A percentile compares a stretch with the other conserved stretches of the same genome.
phyloP scores from a whole-genome alignment of 2,888 invertebrate genomes.

The Sinohyriopsis cumingii region DNA sequence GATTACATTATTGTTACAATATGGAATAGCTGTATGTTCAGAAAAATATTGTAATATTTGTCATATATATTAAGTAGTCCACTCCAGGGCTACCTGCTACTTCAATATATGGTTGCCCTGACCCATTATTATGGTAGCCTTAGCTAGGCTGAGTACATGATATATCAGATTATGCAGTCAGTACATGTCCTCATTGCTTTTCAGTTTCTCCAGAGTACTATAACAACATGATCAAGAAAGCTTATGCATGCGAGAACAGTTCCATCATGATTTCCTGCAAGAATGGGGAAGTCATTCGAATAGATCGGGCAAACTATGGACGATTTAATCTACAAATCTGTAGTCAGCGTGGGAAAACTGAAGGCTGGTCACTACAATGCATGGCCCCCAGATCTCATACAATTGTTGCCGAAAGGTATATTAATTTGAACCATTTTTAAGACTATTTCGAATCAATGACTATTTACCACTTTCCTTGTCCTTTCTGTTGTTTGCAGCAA shows the following conservation, averaged over 20 bases:
- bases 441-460: not conserved
- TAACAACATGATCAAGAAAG: conserved; percentile 76
- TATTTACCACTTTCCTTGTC: not conserved
- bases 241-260: conserved; percentile 95
- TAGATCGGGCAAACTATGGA: conserved; percentile 95
- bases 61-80: too few relatives aligned
- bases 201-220: conserved; percentile 31
- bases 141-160: not conserved
- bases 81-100: too few relatives aligned
- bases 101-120: too few relatives aligned
- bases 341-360: conserved; percentile 95
- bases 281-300: conserved; percentile 90
- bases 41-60: too few relatives aligned
- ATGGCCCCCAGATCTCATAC: conserved; percentile 91
- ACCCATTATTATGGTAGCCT: too few relatives aligned
- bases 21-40: too few relatives aligned
- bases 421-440: not conserved
- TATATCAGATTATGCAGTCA: not conserved
- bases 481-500: not conserved
- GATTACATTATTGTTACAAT: too few relatives aligned
- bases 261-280: conserved; percentile 88
- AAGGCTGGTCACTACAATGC: conserved; percentile 93
- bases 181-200: not conserved
- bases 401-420: conserved; percentile 89
- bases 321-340: conserved; percentile 94